Conservation (phyloP, 2,797 vertebrate species). For the Xyrichtys novacula region DNA sequence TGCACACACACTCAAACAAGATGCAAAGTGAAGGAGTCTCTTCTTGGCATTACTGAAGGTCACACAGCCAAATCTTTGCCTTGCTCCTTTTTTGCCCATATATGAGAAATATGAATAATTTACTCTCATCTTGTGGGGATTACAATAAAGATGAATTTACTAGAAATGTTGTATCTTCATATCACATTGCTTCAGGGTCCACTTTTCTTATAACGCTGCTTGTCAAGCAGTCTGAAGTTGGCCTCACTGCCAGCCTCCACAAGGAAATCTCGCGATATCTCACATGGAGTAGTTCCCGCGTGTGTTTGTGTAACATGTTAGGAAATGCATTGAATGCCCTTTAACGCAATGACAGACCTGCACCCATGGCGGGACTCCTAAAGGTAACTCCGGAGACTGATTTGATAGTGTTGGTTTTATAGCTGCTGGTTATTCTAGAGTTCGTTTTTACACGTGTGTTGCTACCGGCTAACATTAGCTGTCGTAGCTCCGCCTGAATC, state of each 20-base stretch:
- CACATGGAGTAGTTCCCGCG: constrained; percentile 1
- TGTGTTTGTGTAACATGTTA: constrained; percentile 58
- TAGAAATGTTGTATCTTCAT: too few relatives aligned
- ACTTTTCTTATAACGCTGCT: too few relatives aligned
- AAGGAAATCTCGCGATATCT: constrained; percentile 70
- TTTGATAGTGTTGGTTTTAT: background rate
- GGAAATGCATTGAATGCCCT: constrained; percentile 37
- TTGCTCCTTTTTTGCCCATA: too few relatives aligned
- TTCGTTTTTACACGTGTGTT: background rate
- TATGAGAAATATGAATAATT: too few relatives aligned
- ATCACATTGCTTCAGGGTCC: background rate
- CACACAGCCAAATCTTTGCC: too few relatives aligned
- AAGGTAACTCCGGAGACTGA: constrained; percentile 73
- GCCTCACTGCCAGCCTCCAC: accelerated
- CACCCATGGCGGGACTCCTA: constrained; percentile 80
- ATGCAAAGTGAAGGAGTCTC: constrained; percentile 83
- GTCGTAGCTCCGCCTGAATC: background rate
- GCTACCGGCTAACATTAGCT: background rate
- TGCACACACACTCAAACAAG: constrained; percentile 81
- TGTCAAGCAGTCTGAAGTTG: too few relatives aligned
- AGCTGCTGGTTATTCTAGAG: accelerated
- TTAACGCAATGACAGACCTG: constrained; percentile 33
- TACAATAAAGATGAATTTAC: too few relatives aligned
- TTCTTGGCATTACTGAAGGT: too few relatives aligned
- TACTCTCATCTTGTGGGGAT: too few relatives aligned